Base-by-base conservation (phyloP, 2,113 vertebrate genomes). In the Neoarius graeffei region DNA sequence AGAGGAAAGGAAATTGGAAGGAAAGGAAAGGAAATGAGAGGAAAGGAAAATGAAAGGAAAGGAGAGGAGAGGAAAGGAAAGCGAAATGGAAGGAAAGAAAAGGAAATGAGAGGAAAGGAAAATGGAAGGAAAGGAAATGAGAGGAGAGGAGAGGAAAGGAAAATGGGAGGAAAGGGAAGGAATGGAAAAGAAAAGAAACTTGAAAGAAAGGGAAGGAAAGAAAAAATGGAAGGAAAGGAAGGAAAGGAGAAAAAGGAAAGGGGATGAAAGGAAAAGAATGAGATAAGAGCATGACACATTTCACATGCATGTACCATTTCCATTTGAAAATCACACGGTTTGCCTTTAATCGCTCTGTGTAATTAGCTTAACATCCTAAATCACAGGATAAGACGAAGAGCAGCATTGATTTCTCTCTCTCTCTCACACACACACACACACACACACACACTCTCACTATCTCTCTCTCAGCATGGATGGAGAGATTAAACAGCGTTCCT, bases 401-500 rank as follows among this genome's bases (percentile, higher is more conserved):
- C 66, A 88, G 84, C 79, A 56, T 52, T 30, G 59, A 90, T 91
- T 84, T 77, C 66, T 35, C 54, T 59, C 67, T 74, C 69, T 48
- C 82, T 42, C n/a, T 27, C 66, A n/a, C 27, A 2, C n/a, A 23
- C 9, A 2, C 66, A 23, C 66, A 0, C n/a, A 9, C n/a, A n/a
- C 64, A n/a, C 5, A n/a, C 23, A 27, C 64, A 9, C 48, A 13
- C 71, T 23, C 71, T 77, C 42, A n/a, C 74, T 79, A 86, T 25
- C 25, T 48, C 82, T 52, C 59, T 66, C 85, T 79, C 89, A 64
- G 85, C 83, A 81, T 87, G 67, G 85, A 71, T 81, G 27, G 67
- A 85, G 86, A 87, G 87, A 69, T 83, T 86, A 86, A 90, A 91
- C 91, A 90, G 90, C 84, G 48, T 30, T 84, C 64, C 87, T 89